Base-by-base conservation (phyloP, 1,140 invertebrate genomes). In the Drosophila sp. region DNA sequence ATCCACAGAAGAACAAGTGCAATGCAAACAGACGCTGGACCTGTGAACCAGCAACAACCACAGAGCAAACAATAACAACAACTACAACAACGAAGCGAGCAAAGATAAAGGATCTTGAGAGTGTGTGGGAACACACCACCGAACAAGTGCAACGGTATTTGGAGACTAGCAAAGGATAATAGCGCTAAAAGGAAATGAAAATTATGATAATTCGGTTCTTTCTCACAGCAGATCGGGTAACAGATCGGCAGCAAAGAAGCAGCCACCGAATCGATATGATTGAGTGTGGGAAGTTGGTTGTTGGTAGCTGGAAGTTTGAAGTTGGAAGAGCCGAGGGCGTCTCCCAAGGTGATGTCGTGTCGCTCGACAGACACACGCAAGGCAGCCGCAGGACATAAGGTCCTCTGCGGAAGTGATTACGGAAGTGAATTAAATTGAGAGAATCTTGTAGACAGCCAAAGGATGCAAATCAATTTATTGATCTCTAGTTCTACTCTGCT, bases 51-150 rank as follows among this genome's bases (percentile, higher is more conserved):
- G 57, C 72, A 76, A 83, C 80, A 76, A 81, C 81, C 82, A 87
- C 83, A 87, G 79, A 89, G 83, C 76, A 87, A 86, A 87, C 82
- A n/a, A n/a, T n/a, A n/a, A n/a, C n/a, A n/a, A n/a, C n/a, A n/a
- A n/a, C n/a, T n/a, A n/a, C n/a, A n/a, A n/a, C n/a, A 86, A 46
- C 38, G 27, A 72, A 51, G 59, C 56, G 38, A 84, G 69, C 72
- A 70, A 27, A 74, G 83, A 89, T 89, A 89, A 80, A 83, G 59
- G 76, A 89, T 89, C 83, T 87, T 51, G 70, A 89, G 21, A 43
- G 54, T 74, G 72, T 87, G 83, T 87, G 83, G 83, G 83, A 89
- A 87, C 54, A 57, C 72, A 61, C 63, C 70, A 16, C 51, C 51
- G 63, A 89, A 89, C 83, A 89, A 89, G 83, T 89, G 83, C 83